Base-by-base conservation (phyloP, 2,113 vertebrate species). In the Acrocephalus kingi region DNA sequence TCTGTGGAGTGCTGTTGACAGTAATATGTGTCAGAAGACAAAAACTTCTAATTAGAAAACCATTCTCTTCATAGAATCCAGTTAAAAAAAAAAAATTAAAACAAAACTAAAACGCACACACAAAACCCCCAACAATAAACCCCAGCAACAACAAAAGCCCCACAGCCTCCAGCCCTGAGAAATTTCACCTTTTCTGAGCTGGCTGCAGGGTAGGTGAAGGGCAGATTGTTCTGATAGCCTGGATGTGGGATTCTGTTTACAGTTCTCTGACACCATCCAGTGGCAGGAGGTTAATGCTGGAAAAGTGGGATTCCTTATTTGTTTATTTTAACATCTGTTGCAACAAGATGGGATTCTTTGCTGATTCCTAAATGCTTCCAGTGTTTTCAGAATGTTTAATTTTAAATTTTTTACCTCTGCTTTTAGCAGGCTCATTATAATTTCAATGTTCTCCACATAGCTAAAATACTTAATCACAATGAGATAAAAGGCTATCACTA, bases 251-350 rank as follows among this genome's bases (percentile, higher is more conserved):
- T 89, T 96, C 95, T 97, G 97, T 98, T 93, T 98, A 98, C 92
- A 98, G 99, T 98, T 99, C 99, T 99, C 98, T 99, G 97, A 97
- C 99, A 98, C 98, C 99, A 99, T 99, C 99, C 98, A 98, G 99
- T 99, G 99, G 99, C 97, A 94, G 97, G 96, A 98, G 98, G 96
- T 96, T 97, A 97, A 95, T 97, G 93, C 74, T 95, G 73, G 94
- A 92, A 78, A n/a, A 71, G 67, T 45, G 41, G 41, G 37, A 76
- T 85, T 93, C 66, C 74, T 84, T 84, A 49, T 67, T 86, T 87
- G 63, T 95, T 85, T 93, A 35, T 81, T 95, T 85, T 58, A 77
- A 59, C 48, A 13, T 62, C 62, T 54, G 10, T 63, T 94, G 73
- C 66, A 80, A n/a, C 20, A 43, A 48, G 58, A 35, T 35, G 11